Conservation (phyloP, 1,140 invertebrate species). For the Palaemon carinicauda region DNA sequence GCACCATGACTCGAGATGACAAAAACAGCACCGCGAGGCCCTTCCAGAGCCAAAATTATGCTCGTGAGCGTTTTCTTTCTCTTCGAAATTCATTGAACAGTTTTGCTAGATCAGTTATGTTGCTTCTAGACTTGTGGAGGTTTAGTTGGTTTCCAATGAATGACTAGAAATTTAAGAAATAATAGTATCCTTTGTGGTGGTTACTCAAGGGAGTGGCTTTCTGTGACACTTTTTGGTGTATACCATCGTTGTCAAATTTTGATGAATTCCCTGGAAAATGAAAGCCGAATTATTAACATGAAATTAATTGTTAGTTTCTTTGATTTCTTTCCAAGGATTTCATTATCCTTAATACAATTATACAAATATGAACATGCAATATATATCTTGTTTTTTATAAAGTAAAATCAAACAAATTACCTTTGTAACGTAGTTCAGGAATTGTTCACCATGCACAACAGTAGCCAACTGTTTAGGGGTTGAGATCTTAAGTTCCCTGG, state of each 20-base stretch:
- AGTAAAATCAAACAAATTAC: not conserved
- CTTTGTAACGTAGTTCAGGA: not conserved
- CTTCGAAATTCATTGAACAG: not conserved
- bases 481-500: not conserved
- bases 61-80: not conserved
- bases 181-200: no score
- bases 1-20: conserved; percentile 2
- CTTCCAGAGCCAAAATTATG: not conserved
- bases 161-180: no score
- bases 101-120: not conserved
- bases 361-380: not conserved
- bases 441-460: not conserved
- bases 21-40: not conserved
- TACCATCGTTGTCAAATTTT: no score
- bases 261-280: no score
- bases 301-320: no score
- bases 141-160: no score
- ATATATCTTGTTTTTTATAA: not conserved
- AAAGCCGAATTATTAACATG: no score
- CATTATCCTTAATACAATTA: no score
- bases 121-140: no score
- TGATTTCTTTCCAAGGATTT: no score
- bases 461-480: not conserved
- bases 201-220: no score
- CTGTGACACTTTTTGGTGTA: no score